Percentiles rank a stretch among this genome's conserved stretches.
These are phyloP conservation scores for Paradisaea rubra DNA, from an alignment of 2,113 vertebrate species.

Conservation along the genomic window DNA sequence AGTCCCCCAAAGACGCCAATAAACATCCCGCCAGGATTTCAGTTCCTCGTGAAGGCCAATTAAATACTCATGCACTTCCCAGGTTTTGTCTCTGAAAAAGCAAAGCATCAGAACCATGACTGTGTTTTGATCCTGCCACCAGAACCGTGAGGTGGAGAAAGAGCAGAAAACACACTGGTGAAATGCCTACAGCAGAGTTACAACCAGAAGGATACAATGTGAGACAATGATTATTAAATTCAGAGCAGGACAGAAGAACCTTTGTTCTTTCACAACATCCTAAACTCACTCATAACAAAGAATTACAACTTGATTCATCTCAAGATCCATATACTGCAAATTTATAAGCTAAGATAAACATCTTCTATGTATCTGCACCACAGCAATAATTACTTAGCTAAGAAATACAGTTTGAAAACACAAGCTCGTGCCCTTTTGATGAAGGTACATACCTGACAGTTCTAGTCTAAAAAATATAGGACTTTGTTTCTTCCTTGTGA, in stretches of 20 bases:
- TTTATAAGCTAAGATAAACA: background rate
- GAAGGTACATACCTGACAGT: background rate
- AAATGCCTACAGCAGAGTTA: background rate
- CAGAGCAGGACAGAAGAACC: background rate
- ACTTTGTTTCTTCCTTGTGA: background rate
- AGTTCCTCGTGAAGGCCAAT: constrained; percentile 87
- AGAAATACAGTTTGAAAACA: background rate
- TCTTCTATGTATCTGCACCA: background rate
- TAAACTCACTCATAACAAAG: background rate
- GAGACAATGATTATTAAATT: background rate
- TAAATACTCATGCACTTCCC: constrained; percentile 92
- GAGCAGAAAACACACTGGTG: background rate
- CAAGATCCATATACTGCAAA: background rate
- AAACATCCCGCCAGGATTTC: constrained; percentile 94
- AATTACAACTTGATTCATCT: background rate
- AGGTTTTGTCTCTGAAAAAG: constrained; percentile 85
- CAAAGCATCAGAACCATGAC: background rate
- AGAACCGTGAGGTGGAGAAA: background rate
- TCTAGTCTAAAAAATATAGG: background rate
- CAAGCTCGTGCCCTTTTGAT: background rate
- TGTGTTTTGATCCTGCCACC: background rate
- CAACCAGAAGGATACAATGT: background rate
- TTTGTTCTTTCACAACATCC: background rate
- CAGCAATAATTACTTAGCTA: background rate
- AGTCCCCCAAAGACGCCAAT: constrained; percentile 96